Percentiles rank a stretch among this genome's conserved stretches.
phyloP scores from a whole-genome alignment of 2,888 invertebrate species.

The Odontothrips loti region DNA sequence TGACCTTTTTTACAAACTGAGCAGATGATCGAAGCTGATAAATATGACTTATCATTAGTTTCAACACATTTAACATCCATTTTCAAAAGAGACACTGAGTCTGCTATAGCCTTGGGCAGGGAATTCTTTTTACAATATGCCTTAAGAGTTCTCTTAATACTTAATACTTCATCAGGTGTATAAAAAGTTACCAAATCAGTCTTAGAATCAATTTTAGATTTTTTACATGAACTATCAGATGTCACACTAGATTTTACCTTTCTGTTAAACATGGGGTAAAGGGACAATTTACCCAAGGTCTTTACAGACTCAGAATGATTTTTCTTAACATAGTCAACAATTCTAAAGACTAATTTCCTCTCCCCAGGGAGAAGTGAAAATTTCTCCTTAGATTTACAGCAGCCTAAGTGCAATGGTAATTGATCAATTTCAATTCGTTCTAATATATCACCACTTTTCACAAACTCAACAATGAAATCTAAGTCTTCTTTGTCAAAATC shows the following conservation, averaged over 20 bases:
- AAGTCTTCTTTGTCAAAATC: not conserved
- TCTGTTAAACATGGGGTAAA: not conserved
- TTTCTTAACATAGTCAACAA: not conserved
- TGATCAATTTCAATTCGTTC: not conserved
- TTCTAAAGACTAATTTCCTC: not conserved
- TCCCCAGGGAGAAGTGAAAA: not conserved
- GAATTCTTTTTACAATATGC: too few relatives aligned
- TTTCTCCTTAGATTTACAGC: not conserved
- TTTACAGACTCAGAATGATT: not conserved
- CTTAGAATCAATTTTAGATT: not conserved
- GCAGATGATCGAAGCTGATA: not conserved
- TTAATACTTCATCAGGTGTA: too few relatives aligned
- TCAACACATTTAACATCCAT: not conserved
- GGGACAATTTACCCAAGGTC: not conserved
- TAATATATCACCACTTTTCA: conserved; percentile 10
- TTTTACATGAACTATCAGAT: not conserved
- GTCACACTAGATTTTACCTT: not conserved
- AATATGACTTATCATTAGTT: not conserved
- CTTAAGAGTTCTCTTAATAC: too few relatives aligned
- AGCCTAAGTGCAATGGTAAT: not conserved
- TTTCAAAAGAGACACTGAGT: not conserved
- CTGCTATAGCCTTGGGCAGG: not conserved
- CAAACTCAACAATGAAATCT: not conserved
- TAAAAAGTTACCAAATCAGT: too few relatives aligned
- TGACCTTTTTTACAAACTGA: not conserved